Evolutionary conservation across 2,888 invertebrate species (phyloP).

Genomic region (Brachypalpus laphriformis): DNA sequence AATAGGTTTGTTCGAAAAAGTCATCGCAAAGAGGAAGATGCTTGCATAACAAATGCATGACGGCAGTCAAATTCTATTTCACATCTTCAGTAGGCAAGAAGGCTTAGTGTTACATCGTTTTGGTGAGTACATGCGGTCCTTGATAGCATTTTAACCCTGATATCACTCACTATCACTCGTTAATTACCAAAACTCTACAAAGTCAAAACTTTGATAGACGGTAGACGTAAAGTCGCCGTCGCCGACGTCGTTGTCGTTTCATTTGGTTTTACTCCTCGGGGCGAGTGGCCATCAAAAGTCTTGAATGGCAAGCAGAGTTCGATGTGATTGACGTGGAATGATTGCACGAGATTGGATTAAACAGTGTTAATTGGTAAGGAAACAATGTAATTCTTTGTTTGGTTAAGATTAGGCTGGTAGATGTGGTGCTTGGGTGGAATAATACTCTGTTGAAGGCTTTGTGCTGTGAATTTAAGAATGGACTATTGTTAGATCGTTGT

Average conservation of each 20-base stretch:
- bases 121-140: background rate
- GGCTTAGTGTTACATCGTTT: constrained; percentile 2
- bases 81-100: constrained; percentile 2
- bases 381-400: constrained; percentile 29
- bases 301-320: background rate
- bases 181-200: constrained; percentile 10
- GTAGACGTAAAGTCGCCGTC: background rate
- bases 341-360: constrained; percentile 7
- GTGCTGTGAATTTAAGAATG: background rate
- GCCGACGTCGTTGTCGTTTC: background rate
- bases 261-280: background rate
- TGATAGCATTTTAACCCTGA: constrained; percentile 26
- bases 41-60: constrained; percentile 44
- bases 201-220: constrained; percentile 6
- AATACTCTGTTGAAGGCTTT: background rate
- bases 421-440: background rate
- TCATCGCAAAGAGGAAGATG: background rate
- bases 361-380: constrained; percentile 24
- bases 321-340: constrained; percentile 45
- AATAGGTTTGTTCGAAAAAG: background rate
- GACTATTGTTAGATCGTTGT: background rate
- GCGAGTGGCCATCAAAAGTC: constrained; percentile 24
- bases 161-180: background rate
- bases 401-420: constrained; percentile 12
- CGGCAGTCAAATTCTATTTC: background rate